Evolutionary conservation across 35 echinoderm and acorn worm genomes (phyloP), one percentile per base, ranked within the genome.

Genomic region (Apostichopus californicus): DNA sequence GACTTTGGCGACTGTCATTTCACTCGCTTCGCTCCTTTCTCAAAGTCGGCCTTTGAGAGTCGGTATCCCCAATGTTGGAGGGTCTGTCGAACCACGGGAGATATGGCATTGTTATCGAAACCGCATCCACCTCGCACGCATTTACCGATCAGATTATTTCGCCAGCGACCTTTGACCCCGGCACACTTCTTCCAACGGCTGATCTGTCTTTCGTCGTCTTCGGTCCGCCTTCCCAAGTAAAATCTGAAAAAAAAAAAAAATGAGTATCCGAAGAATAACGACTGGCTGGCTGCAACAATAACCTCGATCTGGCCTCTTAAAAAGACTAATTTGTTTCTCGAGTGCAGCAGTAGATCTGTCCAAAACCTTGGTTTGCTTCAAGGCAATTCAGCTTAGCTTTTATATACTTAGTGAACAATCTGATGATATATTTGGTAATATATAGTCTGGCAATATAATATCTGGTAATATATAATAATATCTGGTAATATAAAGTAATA

Each of bases 1-100:
- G 34, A 46, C 34, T 46, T 4, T 3, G 34, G 34, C 34, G 34
- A 46, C 34, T 46, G 26, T 28, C 34, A 46, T 46, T 92, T 96
- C 73, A 97, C 77, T 79, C 96, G 83, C 73, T 94, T 94, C 4
- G 96, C 96, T 13, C 77, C 91, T 88, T 94, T 97, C 4, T 97
- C 91, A 80, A 86, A 97, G 81, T 97, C 96, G 1, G 89, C 93
- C 71, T 97, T 92, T 12, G 53, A 95, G 11, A 97, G 81, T 8
- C 91, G 55, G 77, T 95, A 97, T 28, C 96, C 96, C 96, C 96
- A 97, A 60, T 97, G 96, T 70, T 97, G 96, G 8, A 97, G 77
- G 0, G 96, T 97, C 54, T 97, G 96, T 80, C 96, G 79, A 0
- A 97, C 96, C 54, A 97, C 96, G 0, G 96, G 96, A 73, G 96